Evolutionary conservation across 2,113 vertebrate genomes (phyloP).

Genomic region (Actenoides hombroni): DNA sequence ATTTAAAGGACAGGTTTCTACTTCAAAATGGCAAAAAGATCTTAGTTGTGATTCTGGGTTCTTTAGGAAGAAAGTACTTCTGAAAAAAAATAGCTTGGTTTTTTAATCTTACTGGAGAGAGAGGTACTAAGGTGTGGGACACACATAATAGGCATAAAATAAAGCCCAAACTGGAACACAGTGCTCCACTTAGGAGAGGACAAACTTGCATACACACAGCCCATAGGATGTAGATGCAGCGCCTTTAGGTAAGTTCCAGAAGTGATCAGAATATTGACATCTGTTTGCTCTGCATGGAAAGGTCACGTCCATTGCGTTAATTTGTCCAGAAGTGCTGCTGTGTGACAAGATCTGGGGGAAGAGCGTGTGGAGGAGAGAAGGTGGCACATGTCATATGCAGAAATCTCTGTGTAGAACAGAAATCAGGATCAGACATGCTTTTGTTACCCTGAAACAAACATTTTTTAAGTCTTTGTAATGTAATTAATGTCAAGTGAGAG

Average conservation of each 20-base stretch:
- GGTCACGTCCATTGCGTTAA: rapidly evolving
- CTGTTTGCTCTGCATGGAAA: background rate
- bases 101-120: background rate
- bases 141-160: background rate
- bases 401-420: background rate
- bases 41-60: background rate
- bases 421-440: background rate
- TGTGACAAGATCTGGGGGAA: background rate
- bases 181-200: background rate
- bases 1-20: background rate
- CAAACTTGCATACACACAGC: background rate
- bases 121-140: background rate
- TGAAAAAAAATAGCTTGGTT: background rate
- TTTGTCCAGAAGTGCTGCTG: background rate
- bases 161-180: background rate
- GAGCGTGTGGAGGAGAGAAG: background rate
- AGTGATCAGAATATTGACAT: background rate
- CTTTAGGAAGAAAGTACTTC: background rate
- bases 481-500: background rate
- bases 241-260: background rate
- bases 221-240: background rate
- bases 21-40: background rate
- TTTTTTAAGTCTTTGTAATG: background rate
- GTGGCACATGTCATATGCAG: rapidly evolving
- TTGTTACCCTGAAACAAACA: background rate